Evolutionary conservation across 2,113 vertebrate genomes (phyloP).

Genomic region (Zosterops lateralis): DNA sequence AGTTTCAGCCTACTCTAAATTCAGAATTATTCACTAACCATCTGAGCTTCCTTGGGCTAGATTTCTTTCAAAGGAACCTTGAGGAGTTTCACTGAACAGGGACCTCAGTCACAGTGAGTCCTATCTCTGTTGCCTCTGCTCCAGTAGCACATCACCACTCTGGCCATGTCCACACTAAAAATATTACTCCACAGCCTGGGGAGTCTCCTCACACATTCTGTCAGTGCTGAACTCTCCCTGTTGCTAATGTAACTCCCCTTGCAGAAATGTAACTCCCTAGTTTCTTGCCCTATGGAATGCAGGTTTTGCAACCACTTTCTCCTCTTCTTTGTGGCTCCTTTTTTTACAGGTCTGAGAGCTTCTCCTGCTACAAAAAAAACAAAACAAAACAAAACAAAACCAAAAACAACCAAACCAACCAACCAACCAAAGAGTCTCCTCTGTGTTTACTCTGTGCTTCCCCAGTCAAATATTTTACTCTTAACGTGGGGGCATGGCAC

Average conservation of each 20-base stretch:
- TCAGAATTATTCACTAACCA: not conserved
- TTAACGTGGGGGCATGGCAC: not conserved
- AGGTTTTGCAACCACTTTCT: not conserved
- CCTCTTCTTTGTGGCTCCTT: not conserved
- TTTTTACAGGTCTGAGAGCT: not conserved
- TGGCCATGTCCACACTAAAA: not conserved
- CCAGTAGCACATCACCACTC: not conserved
- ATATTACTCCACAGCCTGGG: not conserved
- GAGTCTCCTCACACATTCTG: not conserved
- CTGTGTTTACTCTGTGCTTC: not conserved
- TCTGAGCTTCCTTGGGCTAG: not conserved
- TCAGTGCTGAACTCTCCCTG: not conserved
- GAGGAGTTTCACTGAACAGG: not conserved
- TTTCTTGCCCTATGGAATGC: not conserved
- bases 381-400: no score
- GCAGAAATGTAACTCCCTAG: not conserved
- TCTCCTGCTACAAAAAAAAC: not conserved
- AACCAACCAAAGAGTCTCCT: not conserved
- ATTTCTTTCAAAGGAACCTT: not conserved
- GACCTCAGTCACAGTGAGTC: accelerated
- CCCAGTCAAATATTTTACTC: not conserved
- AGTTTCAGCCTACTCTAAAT: not conserved
- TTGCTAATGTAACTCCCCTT: not conserved
- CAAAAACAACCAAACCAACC: not conserved
- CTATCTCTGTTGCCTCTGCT: not conserved